Percentiles rank a stretch among this genome's conserved stretches.
These are phyloP conservation scores for Andrena haemorrhoa DNA, from an alignment of 2,888 invertebrate species.

Conservation along the genomic window DNA sequence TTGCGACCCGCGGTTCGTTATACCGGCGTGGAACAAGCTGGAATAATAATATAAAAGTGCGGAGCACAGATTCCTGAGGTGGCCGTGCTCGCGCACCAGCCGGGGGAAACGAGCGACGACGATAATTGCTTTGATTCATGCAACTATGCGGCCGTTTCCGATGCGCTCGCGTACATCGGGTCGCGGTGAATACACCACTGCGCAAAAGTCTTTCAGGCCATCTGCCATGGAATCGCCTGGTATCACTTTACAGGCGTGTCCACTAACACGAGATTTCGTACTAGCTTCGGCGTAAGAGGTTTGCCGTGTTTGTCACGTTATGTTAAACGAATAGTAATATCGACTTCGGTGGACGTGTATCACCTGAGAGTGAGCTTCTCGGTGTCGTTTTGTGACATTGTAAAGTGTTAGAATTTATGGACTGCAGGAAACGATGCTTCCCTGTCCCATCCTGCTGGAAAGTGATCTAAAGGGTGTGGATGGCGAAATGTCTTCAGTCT, in stretches of 20 bases:
- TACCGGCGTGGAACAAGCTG: conserved; percentile 51
- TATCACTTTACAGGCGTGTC: neutral
- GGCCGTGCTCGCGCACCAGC: conserved; percentile 14
- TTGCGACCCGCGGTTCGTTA: conserved; percentile 59
- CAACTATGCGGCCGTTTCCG: conserved; percentile 80
- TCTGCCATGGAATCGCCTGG: conserved; percentile 12
- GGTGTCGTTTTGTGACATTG: no score
- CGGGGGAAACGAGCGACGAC: conserved; percentile 71
- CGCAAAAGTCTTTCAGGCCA: conserved; percentile 20
- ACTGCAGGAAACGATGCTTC: no score
- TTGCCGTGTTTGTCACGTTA: neutral
- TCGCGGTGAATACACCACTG: conserved; percentile 49
- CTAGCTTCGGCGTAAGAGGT: neutral
- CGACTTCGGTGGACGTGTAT: no score
- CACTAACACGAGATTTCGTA: neutral
- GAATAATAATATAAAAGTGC: conserved; percentile 66
- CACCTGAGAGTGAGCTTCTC: no score
- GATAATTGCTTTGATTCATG: conserved; percentile 82
- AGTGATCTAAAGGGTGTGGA: no score
- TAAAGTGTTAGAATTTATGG: no score
- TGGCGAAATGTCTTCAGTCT: no score
- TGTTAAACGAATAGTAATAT: no score
- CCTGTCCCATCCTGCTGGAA: no score
- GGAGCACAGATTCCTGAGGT: conserved; percentile 53
- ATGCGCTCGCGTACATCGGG: conserved; percentile 72